Base-by-base conservation (phyloP, 2,888 invertebrate genomes). In the Caenorhabditis panamensis region DNA sequence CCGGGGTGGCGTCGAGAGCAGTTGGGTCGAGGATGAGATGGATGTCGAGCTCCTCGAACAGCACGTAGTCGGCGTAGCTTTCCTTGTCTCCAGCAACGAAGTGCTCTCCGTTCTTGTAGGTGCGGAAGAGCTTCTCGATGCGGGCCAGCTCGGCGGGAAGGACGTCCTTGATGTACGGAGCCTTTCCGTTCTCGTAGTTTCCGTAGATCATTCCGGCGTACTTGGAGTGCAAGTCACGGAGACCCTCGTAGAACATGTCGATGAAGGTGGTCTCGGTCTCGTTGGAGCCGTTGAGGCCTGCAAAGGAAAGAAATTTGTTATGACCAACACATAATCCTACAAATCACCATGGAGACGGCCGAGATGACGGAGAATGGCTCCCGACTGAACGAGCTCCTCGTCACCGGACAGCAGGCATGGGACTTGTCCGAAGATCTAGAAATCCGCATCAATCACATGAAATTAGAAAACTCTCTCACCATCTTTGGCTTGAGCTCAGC, bases 31-130 rank as follows among this genome's bases (percentile, higher is more conserved):
- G 82, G 28, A 85, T 72, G 41, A 85, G 79, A 51, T 82, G 79
- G 31, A 86, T 82, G 83, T 88, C 88, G 53, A 88, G 83, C 64
- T 86, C 85, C 64, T 89, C 89, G 83, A 84, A 88, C 22, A 88
- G 69, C 13, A 80, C 75, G 73, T 88, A 89, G 77, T 89, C 89
- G 3, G 87, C 88, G 75, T 78, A 89, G 54, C 82, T 80, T 64
- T 86, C 79, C 84, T 86, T 83, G 54, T 84, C 83, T 9, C 86
- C 86, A 26, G 81, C 75, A 0, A 87, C 83, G 64, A 75, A 87
- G 58, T 82, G 80, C 71, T 85, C 83, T 59, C 86, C 88, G 56
- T 84, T 82, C 37, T 71, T 72, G 71, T 82, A 81, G 22, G 80
- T 85, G 59, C 82, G 82, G 68, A 88, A 77, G 24, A 88, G 83